Conservation (phyloP, 2,113 vertebrate species). For the Girardinichthys multiradiatus region DNA sequence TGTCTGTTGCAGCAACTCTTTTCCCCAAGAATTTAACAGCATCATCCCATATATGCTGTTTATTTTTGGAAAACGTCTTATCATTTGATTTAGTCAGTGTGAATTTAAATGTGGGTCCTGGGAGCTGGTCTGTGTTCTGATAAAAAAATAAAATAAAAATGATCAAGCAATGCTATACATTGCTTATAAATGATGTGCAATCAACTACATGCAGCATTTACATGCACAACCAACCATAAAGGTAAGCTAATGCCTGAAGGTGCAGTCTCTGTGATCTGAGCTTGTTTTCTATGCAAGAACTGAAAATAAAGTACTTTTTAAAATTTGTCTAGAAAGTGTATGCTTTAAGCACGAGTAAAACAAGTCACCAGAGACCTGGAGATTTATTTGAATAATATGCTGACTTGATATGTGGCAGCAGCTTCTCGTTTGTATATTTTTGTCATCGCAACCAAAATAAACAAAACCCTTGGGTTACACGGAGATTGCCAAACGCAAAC, state of each 20-base stretch:
- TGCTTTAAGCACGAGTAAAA: slow-evolving; percentile 46
- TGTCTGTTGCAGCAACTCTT: slow-evolving; percentile 29
- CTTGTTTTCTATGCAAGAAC: slow-evolving; percentile 40
- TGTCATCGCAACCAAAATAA: slow-evolving; percentile 51
- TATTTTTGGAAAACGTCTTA: slow-evolving; percentile 33
- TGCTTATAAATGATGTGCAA: slow-evolving; percentile 4
- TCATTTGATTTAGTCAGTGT: slow-evolving; percentile 21
- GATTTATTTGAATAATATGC: slow-evolving; percentile 56
- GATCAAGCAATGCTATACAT: slow-evolving; percentile 5
- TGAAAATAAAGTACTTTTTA: slow-evolving; percentile 27
- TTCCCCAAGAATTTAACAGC: slow-evolving; percentile 41
- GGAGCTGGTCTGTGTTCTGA: slow-evolving; percentile 1
- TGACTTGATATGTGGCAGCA: slow-evolving; percentile 31
- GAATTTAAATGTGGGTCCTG: slow-evolving; percentile 1
- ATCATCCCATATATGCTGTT: slow-evolving; percentile 24
- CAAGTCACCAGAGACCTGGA: slow-evolving; percentile 57
- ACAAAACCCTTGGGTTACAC: slow-evolving; percentile 48
- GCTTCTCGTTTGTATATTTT: slow-evolving; percentile 56
- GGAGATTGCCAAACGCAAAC: slow-evolving; percentile 53
- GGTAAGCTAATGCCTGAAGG: slow-evolving; percentile 61
- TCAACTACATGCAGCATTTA: slow-evolving; percentile 16
- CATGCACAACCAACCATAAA: slow-evolving; percentile 27
- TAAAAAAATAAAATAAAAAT: slow-evolving; percentile 22
- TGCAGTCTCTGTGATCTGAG: slow-evolving; percentile 46
- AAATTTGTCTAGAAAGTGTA: slow-evolving; percentile 60